Base-by-base conservation (phyloP, 2,888 invertebrate genomes). In the Corythucha ciliata region DNA sequence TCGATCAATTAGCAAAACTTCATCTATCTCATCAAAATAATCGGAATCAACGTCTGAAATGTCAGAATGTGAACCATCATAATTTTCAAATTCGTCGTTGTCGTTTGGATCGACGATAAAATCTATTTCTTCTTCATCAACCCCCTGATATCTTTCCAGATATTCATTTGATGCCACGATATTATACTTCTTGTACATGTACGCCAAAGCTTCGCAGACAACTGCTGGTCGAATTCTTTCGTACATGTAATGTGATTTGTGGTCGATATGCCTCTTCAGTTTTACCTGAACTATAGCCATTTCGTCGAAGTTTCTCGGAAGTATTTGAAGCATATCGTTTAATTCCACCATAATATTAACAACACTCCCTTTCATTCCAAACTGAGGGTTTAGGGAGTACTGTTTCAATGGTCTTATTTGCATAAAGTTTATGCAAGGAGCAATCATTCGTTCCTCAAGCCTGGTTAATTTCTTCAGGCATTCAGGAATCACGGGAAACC, bases 401-500 rank as follows among this genome's bases (percentile, higher is more conserved):
- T n/a, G n/a, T n/a, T 34, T 6, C 21, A 33, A 34, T 8, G 26
- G 25, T 18, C 45, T 26, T 2, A 51, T 51, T 26, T 36, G 32
- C 45, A 46, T 45, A 24, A 51, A 51, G 2, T 33, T 16, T 3
- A 51, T 49, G 25, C 41, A 14, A 21, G 48, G 48, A 14, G 41
- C 29, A 2, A 53, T 3, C 14, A 53, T 22, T 16, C 53, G 40
- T 26, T 53, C 53, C 36, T 53, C 53, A 7, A 53, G 25, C 2
- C 20, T 29, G n/a, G 48, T 53, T 8, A 53, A 18, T 3, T 26
- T 26, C 29, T 25, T 49, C 16, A 53, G 24, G 12, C 16, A 34
- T 10, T 34, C 21, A 12, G 53, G 48, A 18, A 53, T 22, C 5
- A n/a, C 8, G 18, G 53, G 53, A 42, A 53, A 53, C 5, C 22